Evolutionary conservation across 2,113 vertebrate genomes (phyloP), one percentile per base, ranked within the genome.

Genomic region (Podarcis cretensis): DNA sequence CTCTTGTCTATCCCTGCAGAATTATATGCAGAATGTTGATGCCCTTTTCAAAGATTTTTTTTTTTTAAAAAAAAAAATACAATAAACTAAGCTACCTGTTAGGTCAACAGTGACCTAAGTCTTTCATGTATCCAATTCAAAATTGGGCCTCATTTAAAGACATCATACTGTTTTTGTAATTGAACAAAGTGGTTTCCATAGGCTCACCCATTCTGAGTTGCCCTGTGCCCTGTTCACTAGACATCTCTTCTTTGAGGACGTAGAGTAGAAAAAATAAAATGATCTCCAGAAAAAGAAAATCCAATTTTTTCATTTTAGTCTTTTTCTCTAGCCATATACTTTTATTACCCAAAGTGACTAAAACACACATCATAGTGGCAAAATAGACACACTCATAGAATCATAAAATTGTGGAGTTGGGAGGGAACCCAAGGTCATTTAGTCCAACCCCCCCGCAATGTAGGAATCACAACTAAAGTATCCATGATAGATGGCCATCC

Each of bases 1-100:
- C 68, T 92, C 21, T 30, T 89, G 16, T 48, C 73, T 90, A 82
- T 92, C 90, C 82, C 87, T 91, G 30, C 89, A 84, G 92, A 91
- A 89, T 87, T 76, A 83, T 37, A 75, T 25, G 16, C 4, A 89
- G 63, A 83, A 88, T 91, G 80, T 84, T 83, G 54, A 82, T 57
- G 1, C 77, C 48, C 79, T 92, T 32, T 90, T 81, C 18, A 91
- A 91, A 85, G 1, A 27, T 90, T 69, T 69, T 6, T 69, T 69
- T 54, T 54, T 63, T n/a, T n/a, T n/a, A n/a, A n/a, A n/a, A n/a
- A 4, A n/a, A 0, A 89, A 89, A 40, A 89, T 14, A 87, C 30
- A 68, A 6, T 87, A 23, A 89, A 90, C 79, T 35, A 59, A 27
- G 12, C 7, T 69, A 32, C 83, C 35, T 89, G 8, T 90, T 69